These are phyloP conservation scores for Microctonus hyperodae DNA, from an alignment of 2,888 invertebrate genomes.

Conservation along the genomic window DNA sequence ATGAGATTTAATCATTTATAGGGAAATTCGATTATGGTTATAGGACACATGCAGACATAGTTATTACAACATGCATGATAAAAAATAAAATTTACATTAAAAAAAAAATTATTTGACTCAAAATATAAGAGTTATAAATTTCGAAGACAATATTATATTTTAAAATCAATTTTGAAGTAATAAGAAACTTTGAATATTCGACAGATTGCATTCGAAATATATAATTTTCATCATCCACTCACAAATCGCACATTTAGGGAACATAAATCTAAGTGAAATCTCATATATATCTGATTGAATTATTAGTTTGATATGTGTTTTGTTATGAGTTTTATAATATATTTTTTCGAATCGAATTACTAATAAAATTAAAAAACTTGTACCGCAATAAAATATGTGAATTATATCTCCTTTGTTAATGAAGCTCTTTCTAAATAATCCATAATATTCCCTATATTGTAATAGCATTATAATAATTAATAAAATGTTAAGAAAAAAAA, in stretches of 20 bases:
- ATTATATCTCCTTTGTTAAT: not conserved
- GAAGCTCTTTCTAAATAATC: not conserved
- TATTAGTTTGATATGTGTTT: not conserved
- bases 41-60: not conserved
- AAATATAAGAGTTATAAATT: not conserved
- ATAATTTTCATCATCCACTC: not conserved
- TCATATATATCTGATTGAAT: not conserved
- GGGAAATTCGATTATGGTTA: not conserved
- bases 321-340: not conserved
- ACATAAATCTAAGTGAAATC: not conserved
- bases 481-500: conserved; percentile 24
- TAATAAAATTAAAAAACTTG: not conserved
- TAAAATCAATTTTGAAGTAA: not conserved
- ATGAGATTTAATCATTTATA: not conserved
- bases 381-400: not conserved
- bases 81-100: not conserved
- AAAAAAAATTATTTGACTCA: not conserved
- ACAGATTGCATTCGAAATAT: not conserved
- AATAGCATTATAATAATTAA: not conserved
- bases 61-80: not conserved
- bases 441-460: not conserved
- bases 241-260: not conserved
- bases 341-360: not conserved
- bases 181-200: not conserved
- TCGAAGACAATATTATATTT: not conserved